Percentiles rank a stretch among this genome's conserved stretches.
These are phyloP conservation scores for Chymomyza caudatula DNA, from an alignment of 2,888 invertebrate species.

Conservation along the genomic window DNA sequence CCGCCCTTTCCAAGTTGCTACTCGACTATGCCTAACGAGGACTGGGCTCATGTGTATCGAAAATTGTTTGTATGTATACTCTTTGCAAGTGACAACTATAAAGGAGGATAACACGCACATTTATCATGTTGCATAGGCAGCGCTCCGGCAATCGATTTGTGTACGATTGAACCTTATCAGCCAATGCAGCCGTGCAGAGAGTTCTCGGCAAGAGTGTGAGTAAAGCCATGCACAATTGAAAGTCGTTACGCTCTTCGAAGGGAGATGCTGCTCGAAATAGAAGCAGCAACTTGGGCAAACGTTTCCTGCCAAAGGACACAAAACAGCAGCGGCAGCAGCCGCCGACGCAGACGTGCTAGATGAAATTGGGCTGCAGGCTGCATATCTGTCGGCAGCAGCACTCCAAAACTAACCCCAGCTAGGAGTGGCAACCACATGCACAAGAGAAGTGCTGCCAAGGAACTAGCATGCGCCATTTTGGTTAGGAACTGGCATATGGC, in stretches of 20 bases:
- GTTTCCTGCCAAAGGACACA: constrained; percentile 51
- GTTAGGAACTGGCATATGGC: constrained; percentile 22
- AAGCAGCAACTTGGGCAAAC: constrained; percentile 25
- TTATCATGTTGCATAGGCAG: constrained; percentile 62
- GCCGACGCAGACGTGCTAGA: constrained; percentile 23
- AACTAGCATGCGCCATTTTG: constrained; percentile 40
- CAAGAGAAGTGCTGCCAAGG: constrained; percentile 8
- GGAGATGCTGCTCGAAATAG: constrained; percentile 15
- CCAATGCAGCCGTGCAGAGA: constrained; percentile 15
- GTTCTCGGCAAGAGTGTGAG: constrained; percentile 1
- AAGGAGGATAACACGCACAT: constrained; percentile 60
- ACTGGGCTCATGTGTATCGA: constrained; percentile 18
- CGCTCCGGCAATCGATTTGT: constrained; percentile 61
- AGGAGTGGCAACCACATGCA: not conserved
- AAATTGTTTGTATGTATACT: constrained; percentile 35
- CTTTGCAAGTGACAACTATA: constrained; percentile 63
- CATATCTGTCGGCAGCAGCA: constrained; percentile 60
- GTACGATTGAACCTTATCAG: constrained; percentile 64
- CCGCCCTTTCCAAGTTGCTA: not conserved
- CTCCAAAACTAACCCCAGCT: constrained; percentile 10
- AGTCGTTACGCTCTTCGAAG: constrained; percentile 47
- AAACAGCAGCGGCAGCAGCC: constrained; percentile 12
- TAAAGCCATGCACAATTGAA: constrained; percentile 57
- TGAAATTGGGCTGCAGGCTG: constrained; percentile 40
- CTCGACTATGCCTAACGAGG: not conserved